These are phyloP conservation scores for Condylostylus longicornis DNA, from an alignment of 1,140 invertebrate genomes.

Conservation along the genomic window DNA sequence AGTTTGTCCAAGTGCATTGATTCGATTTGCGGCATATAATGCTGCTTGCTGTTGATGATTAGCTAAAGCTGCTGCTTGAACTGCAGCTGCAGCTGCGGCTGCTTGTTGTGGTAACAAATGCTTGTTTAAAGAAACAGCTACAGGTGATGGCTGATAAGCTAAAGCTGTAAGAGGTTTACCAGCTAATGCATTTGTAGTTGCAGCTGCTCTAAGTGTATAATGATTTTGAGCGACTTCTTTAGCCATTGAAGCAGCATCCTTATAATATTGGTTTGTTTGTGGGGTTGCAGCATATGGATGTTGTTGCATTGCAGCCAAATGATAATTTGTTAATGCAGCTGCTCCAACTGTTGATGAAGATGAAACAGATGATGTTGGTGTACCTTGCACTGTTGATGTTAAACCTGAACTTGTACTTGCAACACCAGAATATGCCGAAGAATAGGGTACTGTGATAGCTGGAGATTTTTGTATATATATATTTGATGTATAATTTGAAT, in stretches of 20 bases:
- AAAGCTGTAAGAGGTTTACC: slow-evolving; percentile 15
- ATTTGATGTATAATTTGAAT: too few relatives aligned
- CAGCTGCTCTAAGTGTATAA: slow-evolving; percentile 50
- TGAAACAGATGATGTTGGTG: slow-evolving; percentile 4
- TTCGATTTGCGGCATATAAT: slow-evolving; percentile 4
- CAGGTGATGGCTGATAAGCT: slow-evolving; percentile 16
- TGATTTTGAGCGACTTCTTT: slow-evolving; percentile 65
- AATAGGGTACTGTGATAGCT: background rate
- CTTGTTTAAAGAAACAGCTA: slow-evolving; percentile 19
- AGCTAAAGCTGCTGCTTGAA: slow-evolving; percentile 10
- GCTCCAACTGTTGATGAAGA: slow-evolving; percentile 6
- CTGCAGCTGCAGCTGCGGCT: slow-evolving; percentile 11
- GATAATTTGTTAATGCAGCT: slow-evolving; percentile 3
- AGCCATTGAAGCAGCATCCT: slow-evolving; percentile 46
- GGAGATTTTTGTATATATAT: too few relatives aligned
- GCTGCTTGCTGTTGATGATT: slow-evolving; percentile 10
- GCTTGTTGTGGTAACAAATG: slow-evolving; percentile 24
- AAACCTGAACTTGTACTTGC: background rate
- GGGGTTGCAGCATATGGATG: slow-evolving; percentile 20
- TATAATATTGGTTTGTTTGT: slow-evolving; percentile 11
- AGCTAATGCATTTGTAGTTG: slow-evolving; percentile 17
- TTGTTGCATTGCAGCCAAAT: slow-evolving; percentile 1
- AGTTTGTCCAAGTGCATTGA: slow-evolving; percentile 15
- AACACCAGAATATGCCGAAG: background rate
- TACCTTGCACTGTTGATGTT: slow-evolving; percentile 1